A percentile compares a stretch with the other conserved stretches of the same genome.
phyloP scores from a whole-genome alignment of 2,888 invertebrate genomes.

The Dysmachus trigonus region DNA sequence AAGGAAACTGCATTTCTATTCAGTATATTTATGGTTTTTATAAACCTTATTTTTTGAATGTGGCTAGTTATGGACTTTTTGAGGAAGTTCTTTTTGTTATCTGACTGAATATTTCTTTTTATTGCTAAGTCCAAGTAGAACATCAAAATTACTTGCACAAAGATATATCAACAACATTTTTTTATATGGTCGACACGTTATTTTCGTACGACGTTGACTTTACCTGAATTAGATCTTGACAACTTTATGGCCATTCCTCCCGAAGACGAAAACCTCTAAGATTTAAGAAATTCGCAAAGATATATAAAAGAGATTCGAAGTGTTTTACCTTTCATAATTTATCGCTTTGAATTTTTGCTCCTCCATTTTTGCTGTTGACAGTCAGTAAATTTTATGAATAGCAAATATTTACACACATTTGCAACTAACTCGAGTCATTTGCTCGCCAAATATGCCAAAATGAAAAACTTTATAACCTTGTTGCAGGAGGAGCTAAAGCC shows the following conservation, averaged over 20 bases:
- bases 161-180: too few species aligned
- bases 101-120: too few species aligned
- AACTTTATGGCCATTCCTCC: neutral
- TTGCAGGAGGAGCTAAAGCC: neutral
- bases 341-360: neutral
- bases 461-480: neutral
- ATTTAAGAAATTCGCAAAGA: neutral
- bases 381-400: neutral
- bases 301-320: neutral
- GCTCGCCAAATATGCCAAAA: neutral
- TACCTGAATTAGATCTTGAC: too few species aligned
- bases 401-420: neutral
- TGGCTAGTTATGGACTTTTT: too few species aligned
- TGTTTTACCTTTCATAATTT: neutral
- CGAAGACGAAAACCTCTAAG: neutral
- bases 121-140: too few species aligned
- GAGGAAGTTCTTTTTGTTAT: too few species aligned
- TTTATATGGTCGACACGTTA: too few species aligned
- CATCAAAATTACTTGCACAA: too few species aligned
- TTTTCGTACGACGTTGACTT: too few species aligned
- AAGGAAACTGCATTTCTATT: too few species aligned
- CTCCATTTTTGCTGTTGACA: neutral
- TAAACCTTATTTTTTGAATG: too few species aligned
- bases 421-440: neutral
- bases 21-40: too few species aligned